A percentile compares a stretch with the other conserved stretches of the same genome.
phyloP scores from a whole-genome alignment of 2,888 invertebrate genomes.

The Caradrina clavipalpis region DNA sequence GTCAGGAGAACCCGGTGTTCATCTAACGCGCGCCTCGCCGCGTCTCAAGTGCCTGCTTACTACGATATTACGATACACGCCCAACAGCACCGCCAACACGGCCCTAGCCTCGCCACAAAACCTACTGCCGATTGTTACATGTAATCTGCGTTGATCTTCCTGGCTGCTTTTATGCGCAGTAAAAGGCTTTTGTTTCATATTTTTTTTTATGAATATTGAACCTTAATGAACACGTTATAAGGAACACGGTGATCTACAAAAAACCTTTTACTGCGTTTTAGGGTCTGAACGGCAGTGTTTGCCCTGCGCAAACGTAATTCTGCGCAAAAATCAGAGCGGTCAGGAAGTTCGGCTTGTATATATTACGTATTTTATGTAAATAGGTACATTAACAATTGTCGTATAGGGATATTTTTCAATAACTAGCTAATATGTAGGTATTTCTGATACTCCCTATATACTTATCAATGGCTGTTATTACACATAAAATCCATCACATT shows the following conservation, averaged over 20 bases:
- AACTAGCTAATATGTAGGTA: neutral
- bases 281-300: too few relatives aligned
- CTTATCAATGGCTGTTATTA: neutral
- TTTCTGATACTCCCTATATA: neutral
- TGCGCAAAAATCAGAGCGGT: constrained; percentile 3
- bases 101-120: constrained; percentile 56
- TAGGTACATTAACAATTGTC: constrained; percentile 14
- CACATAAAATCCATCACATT: too few relatives aligned
- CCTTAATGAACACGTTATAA: too few relatives aligned
- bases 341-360: constrained; percentile 29
- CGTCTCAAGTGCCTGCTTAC: constrained; percentile 92
- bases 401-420: constrained; percentile 15
- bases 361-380: constrained; percentile 44
- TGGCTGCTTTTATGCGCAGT: neutral
- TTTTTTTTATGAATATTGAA: too few relatives aligned
- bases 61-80: constrained; percentile 60
- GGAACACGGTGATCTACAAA: too few relatives aligned
- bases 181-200: too few relatives aligned
- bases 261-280: too few relatives aligned
- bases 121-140: constrained; percentile 11
- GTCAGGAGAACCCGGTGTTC: constrained; percentile 99
- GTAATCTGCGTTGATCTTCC: constrained; percentile 7
- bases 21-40: constrained; percentile 92
- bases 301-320: neutral
- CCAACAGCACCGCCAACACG: constrained; percentile 47